phyloP scores from a whole-genome alignment of 2,888 invertebrate genomes.

The Tigriopus californicus region DNA sequence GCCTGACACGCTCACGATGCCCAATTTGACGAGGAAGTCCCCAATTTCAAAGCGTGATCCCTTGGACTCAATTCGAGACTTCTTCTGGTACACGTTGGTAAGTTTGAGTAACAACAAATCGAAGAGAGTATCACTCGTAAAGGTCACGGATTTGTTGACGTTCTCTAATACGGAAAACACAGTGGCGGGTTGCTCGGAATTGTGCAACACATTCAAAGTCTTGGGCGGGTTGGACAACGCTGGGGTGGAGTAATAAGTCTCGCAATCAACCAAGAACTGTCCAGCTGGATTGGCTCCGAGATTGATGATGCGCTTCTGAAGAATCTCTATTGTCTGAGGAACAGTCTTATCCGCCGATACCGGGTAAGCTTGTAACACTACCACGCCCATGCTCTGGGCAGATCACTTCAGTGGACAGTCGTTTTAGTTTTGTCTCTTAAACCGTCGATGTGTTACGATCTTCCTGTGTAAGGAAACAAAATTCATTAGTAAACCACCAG shows the following conservation, averaged over 20 bases:
- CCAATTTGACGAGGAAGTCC: constrained; percentile 82
- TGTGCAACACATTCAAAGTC: constrained; percentile 73
- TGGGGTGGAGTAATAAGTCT: constrained; percentile 46
- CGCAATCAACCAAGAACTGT: constrained; percentile 82
- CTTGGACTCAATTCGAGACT: constrained; percentile 66
- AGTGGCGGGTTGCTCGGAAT: constrained; percentile 84
- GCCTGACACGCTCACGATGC: constrained; percentile 76
- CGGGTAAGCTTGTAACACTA: constrained; percentile 4
- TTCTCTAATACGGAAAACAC: constrained; percentile 72
- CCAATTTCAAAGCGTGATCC: constrained; percentile 43
- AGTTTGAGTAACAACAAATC: constrained; percentile 77
- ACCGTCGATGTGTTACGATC: too few relatives aligned
- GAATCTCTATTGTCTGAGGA: constrained; percentile 63
- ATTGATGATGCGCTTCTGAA: constrained; percentile 63
- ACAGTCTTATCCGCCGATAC: constrained; percentile 50
- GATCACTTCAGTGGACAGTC: too few relatives aligned
- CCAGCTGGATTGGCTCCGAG: constrained; percentile 72
- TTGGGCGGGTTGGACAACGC: constrained; percentile 42
- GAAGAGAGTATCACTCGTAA: constrained; percentile 75
- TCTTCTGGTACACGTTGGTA: constrained; percentile 63
- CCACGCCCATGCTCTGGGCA: constrained; percentile 22
- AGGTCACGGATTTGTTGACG: constrained; percentile 61
- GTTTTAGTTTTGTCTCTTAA: too few relatives aligned
- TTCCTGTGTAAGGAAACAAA: too few relatives aligned
- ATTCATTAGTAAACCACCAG: too few relatives aligned